phyloP scores from a whole-genome alignment of 2,888 invertebrate species.

The Chamaedrilus cognettii region DNA sequence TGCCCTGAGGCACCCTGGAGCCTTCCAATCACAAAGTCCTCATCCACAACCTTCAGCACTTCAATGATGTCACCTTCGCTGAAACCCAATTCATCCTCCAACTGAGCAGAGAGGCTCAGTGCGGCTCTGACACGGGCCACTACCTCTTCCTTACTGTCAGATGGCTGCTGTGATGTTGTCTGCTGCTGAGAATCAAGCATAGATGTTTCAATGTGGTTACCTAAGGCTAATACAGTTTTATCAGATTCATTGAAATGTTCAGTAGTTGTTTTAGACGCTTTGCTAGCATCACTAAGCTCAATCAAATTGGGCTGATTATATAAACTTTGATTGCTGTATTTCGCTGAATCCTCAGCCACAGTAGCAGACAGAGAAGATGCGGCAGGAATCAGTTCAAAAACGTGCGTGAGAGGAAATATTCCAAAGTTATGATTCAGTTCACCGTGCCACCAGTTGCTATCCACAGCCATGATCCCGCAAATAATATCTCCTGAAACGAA shows the following conservation, averaged over 20 bases:
- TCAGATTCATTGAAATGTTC: no score
- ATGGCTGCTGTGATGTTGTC: not conserved
- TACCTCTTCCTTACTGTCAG: not conserved
- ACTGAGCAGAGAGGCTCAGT: constrained; percentile 63
- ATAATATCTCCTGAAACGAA: not conserved
- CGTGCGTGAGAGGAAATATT: constrained; percentile 65
- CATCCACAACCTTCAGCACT: constrained; percentile 63
- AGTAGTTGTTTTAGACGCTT: no score
- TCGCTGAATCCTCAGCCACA: not conserved
- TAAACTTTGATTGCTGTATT: no score
- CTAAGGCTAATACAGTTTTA: no score
- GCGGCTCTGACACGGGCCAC: constrained; percentile 61
- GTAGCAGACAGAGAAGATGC: not conserved
- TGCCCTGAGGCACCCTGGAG: constrained; percentile 60
- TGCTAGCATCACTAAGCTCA: not conserved
- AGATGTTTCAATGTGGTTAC: not conserved
- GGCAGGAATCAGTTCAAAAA: constrained; percentile 52
- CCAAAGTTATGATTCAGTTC: constrained; percentile 54
- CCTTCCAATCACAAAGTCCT: constrained; percentile 61
- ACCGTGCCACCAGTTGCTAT: constrained; percentile 65
- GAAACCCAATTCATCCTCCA: constrained; percentile 65
- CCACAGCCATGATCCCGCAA: constrained; percentile 56
- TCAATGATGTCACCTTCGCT: constrained; percentile 63
- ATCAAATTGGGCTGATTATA: no score
- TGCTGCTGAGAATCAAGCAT: not conserved